A percentile compares a stretch with the other conserved stretches of the same genome.
These are phyloP conservation scores for Trichonephila inaurata DNA, from an alignment of 1,140 invertebrate species.

Conservation along the genomic window DNA sequence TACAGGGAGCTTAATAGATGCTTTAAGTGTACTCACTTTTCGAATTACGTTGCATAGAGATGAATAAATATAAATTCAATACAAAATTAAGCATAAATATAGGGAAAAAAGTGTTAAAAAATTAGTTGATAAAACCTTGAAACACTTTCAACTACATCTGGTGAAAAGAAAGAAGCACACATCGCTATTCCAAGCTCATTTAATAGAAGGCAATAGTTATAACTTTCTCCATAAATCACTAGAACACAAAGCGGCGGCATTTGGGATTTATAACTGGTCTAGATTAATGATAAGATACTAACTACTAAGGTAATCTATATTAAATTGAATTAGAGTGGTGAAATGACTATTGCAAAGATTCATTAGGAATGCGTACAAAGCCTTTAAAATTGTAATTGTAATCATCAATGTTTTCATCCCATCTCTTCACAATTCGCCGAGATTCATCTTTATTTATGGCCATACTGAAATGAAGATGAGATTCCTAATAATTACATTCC, in stretches of 20 bases:
- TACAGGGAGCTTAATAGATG: too few species aligned
- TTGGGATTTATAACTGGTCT: background rate
- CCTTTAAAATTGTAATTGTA: constrained; percentile 17
- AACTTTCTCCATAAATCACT: background rate
- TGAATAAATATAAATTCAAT: too few species aligned
- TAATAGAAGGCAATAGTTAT: background rate
- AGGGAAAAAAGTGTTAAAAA: too few species aligned
- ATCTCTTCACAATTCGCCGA: background rate
- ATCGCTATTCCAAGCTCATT: background rate
- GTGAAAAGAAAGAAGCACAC: too few species aligned
- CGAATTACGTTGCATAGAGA: too few species aligned
- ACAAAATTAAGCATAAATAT: too few species aligned
- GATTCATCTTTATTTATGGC: background rate
- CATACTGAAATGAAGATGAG: background rate
- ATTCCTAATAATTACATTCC: background rate
- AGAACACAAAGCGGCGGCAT: background rate
- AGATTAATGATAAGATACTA: background rate
- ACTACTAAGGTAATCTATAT: background rate
- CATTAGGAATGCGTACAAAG: background rate
- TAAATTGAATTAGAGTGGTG: background rate
- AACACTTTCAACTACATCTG: too few species aligned
- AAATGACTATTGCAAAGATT: background rate
- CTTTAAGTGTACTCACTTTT: too few species aligned
- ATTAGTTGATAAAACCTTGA: too few species aligned
- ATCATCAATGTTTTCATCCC: background rate